Evolutionary conservation across 2,888 invertebrate genomes (phyloP), one percentile per base, ranked within the genome.

Genomic region (Linyphia triangularis): DNA sequence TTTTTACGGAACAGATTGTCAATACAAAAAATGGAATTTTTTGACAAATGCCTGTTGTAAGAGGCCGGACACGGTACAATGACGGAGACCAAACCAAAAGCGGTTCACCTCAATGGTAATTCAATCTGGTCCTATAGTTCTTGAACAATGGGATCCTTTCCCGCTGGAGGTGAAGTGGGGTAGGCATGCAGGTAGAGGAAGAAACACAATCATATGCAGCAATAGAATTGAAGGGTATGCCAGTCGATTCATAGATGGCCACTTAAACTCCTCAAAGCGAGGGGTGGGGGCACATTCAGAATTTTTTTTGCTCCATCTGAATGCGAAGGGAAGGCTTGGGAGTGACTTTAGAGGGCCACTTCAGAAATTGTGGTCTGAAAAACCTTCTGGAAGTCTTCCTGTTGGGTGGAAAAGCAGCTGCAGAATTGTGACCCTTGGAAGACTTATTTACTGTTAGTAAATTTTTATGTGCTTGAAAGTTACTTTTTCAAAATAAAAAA

Each of bases 341-440:
- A 83, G 72, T 83, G 82, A 83, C 82, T 83, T 72, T 43, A 22
- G 26, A 83, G 82, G 82, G 82, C 82, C 82, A 83, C 82, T 83
- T 83, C 43, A 83, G 63, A 72, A 72, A 72, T 63, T 63, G 37
- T 28, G 28, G 13, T 82, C 63, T 30, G n/a, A 13, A n/a, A 72
- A 16, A 59, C 70, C n/a, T 33, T 22, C 26, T 72, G 40, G 72
- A 33, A 10, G 61, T 72, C 72, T 83, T 83, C 72, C 82, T 72
- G 70, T 37, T 37, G 51, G 59, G 37, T 19, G 43, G 19, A 61
- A 51, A 43, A 63, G 72, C 82, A 83, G 82, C 61, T 83, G 82
- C 72, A 83, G 61, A 43, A 61, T n/a, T n/a, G n/a, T n/a, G n/a
- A n/a, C n/a, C n/a, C n/a, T n/a, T n/a, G n/a, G n/a, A n/a, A n/a